Evolutionary conservation across 2,888 invertebrate genomes (phyloP).

Genomic region (Lissocephala sabroskyi): DNA sequence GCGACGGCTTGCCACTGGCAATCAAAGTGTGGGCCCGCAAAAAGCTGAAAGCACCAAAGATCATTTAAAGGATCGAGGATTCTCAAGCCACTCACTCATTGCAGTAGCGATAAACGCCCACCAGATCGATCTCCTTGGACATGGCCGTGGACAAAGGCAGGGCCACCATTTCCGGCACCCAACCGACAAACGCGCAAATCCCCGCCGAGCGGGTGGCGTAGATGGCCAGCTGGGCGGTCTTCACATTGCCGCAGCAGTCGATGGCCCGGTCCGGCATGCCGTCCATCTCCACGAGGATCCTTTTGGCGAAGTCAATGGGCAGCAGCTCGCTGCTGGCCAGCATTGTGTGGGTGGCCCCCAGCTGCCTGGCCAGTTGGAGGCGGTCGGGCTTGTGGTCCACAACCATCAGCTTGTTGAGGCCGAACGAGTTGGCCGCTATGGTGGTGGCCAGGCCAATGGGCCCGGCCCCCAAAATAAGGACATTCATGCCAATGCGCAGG

Average conservation of each 20-base stretch:
- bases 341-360: constrained; percentile 82
- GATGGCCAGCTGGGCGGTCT: too few species aligned
- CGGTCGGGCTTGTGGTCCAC: constrained; percentile 75
- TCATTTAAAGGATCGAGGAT: too few species aligned
- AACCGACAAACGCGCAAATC: too few species aligned
- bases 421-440: constrained; percentile 85
- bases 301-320: constrained; percentile 75
- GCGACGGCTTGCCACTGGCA: too few species aligned
- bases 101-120: too few species aligned
- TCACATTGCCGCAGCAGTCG: constrained; percentile 91
- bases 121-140: too few species aligned
- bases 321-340: constrained; percentile 74
- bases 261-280: constrained; percentile 81
- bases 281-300: constrained; percentile 76
- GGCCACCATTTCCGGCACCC: too few species aligned
- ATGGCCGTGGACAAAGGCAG: too few species aligned
- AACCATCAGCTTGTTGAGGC: constrained; percentile 82
- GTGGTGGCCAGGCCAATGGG: constrained; percentile 88
- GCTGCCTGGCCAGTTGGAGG: constrained; percentile 79
- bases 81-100: too few species aligned
- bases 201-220: too few species aligned
- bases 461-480: constrained; percentile 85
- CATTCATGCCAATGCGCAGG: constrained; percentile 78
- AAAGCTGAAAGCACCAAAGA: too few species aligned
- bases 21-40: too few species aligned